A percentile compares a stretch with the other conserved stretches of the same genome.
Evolutionary conservation across 2,888 invertebrate species (phyloP).

Genomic region (Camptogramma bilineatum): DNA sequence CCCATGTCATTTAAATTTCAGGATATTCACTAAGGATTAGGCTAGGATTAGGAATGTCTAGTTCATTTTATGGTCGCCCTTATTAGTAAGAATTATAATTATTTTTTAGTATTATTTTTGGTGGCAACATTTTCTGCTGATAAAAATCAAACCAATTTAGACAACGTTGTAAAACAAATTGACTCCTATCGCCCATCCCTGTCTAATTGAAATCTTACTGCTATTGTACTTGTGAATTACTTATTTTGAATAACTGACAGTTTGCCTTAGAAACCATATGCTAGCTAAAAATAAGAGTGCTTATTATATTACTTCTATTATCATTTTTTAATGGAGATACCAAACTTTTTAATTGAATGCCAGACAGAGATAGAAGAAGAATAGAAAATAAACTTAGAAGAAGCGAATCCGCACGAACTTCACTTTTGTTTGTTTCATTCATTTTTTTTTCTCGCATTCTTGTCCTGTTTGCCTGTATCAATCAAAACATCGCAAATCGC

Average conservation of each 20-base stretch:
- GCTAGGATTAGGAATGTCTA: too few relatives aligned
- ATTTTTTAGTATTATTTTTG: neutral
- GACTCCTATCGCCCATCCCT: constrained; percentile 41
- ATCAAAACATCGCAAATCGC: constrained; percentile 56
- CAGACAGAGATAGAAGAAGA: constrained; percentile 17
- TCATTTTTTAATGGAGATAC: neutral
- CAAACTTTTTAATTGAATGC: neutral
- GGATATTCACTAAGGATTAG: too few relatives aligned
- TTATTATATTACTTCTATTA: neutral
- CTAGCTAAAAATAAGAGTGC: neutral
- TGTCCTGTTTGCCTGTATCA: constrained; percentile 35
- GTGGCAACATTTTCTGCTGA: neutral
- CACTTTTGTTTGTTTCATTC: constrained; percentile 59
- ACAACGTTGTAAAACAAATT: constrained; percentile 19
- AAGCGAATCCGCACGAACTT: constrained; percentile 47
- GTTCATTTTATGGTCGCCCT: too few relatives aligned
- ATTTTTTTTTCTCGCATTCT: constrained; percentile 47
- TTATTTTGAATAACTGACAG: neutral
- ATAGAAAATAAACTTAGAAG: neutral
- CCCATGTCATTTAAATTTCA: too few relatives aligned
- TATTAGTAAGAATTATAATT: too few relatives aligned
- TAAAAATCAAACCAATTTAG: constrained; percentile 3
- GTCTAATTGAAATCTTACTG: constrained; percentile 29
- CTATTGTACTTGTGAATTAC: neutral
- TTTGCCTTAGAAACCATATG: neutral